phyloP scores from a whole-genome alignment of 2,888 invertebrate species.

The Tipula unca region DNA sequence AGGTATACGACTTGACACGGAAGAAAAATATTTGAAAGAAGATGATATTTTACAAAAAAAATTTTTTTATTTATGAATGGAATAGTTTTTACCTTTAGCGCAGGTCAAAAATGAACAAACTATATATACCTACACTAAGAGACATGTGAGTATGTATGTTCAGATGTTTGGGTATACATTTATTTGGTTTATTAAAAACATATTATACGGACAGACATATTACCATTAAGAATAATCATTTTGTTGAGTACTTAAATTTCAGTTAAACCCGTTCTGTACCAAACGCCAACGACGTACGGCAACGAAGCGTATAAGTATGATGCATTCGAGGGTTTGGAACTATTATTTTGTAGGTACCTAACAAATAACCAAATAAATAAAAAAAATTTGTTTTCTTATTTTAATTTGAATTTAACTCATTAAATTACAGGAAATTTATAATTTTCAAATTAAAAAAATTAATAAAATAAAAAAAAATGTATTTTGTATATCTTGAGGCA shows the following conservation, averaged over 20 bases:
- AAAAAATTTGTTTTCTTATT: background rate
- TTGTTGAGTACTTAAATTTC: background rate
- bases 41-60: background rate
- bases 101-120: background rate
- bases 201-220: background rate
- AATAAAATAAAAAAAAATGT: background rate
- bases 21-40: background rate
- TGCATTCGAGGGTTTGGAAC: background rate
- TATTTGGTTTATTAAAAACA: conserved; percentile 8
- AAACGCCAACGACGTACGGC: too few species aligned
- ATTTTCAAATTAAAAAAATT: background rate
- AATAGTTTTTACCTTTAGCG: background rate
- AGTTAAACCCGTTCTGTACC: background rate
- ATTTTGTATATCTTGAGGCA: background rate
- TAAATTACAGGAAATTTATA: conserved; percentile 14
- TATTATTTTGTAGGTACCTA: conserved; percentile 1
- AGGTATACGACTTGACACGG: background rate
- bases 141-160: background rate
- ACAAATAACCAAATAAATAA: background rate
- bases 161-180: background rate
- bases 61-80: background rate
- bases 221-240: background rate
- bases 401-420: conserved; percentile 8
- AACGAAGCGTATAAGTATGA: background rate
- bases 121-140: too few species aligned